These are phyloP conservation scores for Halcyon leucocephala DNA, from an alignment of 2,797 vertebrate genomes.

Conservation along the genomic window DNA sequence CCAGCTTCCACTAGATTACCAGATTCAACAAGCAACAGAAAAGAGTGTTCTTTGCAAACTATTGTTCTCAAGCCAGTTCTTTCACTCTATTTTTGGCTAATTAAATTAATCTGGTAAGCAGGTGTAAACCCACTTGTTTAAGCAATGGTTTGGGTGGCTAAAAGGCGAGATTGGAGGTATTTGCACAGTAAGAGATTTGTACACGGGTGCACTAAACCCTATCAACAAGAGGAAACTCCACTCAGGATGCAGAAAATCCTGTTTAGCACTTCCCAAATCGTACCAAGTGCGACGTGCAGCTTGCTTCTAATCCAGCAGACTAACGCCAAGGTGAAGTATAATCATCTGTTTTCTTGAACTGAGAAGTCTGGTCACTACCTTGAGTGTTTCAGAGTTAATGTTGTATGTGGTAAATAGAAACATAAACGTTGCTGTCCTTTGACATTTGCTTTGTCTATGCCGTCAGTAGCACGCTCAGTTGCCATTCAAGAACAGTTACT, in stretches of 20 bases:
- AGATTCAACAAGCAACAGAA: background rate
- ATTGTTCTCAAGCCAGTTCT: conserved; percentile 71
- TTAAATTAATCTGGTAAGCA: conserved; percentile 90
- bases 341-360: background rate
- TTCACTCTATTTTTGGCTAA: conserved; percentile 84
- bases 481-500: background rate
- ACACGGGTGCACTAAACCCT: conserved; percentile 72
- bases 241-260: conserved; percentile 78
- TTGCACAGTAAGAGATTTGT: conserved; percentile 65
- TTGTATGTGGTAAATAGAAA: background rate
- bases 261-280: conserved; percentile 64
- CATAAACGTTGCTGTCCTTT: background rate
- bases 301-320: background rate
- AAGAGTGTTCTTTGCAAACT: conserved; percentile 53
- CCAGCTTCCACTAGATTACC: conserved; percentile 22
- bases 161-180: conserved; percentile 45
- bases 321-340: background rate
- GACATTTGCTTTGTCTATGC: background rate
- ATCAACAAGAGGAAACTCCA: conserved; percentile 70
- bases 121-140: conserved; percentile 86
- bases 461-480: background rate
- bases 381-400: background rate
- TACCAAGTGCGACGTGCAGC: background rate
- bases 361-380: background rate
- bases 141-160: conserved; percentile 79